Percentiles rank a stretch among this genome's conserved stretches.
These are phyloP conservation scores for Propithecus coquereli DNA, from an alignment of 2,113 vertebrate genomes.

Conservation along the genomic window DNA sequence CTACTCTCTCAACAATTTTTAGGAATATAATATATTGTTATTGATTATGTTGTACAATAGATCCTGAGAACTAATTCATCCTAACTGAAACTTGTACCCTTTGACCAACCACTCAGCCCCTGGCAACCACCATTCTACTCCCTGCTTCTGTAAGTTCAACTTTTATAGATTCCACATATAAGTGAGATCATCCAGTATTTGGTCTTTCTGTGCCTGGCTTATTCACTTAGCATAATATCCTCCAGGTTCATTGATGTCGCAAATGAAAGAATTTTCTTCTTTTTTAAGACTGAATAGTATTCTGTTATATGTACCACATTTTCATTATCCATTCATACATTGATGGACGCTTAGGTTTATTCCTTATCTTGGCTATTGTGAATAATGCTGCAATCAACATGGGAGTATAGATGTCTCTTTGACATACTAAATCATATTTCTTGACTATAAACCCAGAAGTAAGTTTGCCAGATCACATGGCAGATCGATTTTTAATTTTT, in stretches of 20 bases:
- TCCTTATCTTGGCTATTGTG: neutral
- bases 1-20: neutral
- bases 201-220: neutral
- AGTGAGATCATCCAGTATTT: neutral
- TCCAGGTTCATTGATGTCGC: neutral
- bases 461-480: neutral
- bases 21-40: neutral
- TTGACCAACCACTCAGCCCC: neutral
- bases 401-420: neutral
- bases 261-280: neutral
- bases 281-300: neutral
- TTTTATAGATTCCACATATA: neutral
- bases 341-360: neutral
- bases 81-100: neutral
- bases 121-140: neutral
- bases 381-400: neutral
- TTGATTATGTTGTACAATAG: neutral
- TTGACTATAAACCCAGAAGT: neutral
- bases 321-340: neutral
- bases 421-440: neutral
- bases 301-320: neutral
- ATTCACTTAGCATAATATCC: neutral
- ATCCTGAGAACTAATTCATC: neutral
- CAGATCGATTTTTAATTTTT: neutral
- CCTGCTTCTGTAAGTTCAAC: neutral